These are phyloP conservation scores for Anniella stebbinsi DNA, from an alignment of 2,797 vertebrate species.

Conservation along the genomic window DNA sequence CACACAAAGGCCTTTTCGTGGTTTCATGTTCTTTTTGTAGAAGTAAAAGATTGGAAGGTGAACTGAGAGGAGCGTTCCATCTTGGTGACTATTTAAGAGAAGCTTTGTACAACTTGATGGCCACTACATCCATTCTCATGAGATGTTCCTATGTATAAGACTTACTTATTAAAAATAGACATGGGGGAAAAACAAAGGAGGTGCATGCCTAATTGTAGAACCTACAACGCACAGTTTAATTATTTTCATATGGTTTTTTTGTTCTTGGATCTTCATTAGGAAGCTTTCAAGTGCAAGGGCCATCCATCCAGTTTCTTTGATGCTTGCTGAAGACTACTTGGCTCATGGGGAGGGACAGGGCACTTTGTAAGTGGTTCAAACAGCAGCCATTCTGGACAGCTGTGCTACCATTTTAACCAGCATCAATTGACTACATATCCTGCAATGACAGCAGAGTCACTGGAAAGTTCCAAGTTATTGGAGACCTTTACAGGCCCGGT, in stretches of 20 bases:
- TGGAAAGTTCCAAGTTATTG: background rate
- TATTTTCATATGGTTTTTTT: background rate
- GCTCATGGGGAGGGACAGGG: background rate
- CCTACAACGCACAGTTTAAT: background rate
- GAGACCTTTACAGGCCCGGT: background rate
- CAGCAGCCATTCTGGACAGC: background rate
- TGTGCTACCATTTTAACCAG: background rate
- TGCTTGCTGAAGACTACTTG: background rate
- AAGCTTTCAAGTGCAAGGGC: background rate
- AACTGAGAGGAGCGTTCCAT: background rate
- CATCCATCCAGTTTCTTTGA: constrained; percentile 1
- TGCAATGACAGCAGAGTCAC: background rate
- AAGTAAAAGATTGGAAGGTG: background rate
- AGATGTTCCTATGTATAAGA: too few species aligned
- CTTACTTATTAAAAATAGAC: background rate
- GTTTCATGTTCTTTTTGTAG: background rate
- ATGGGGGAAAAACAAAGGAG: background rate
- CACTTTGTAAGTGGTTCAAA: background rate
- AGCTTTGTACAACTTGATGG: background rate
- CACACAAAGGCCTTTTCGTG: background rate
- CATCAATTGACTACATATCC: background rate
- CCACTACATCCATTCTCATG: background rate
- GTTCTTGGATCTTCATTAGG: constrained; percentile 17
- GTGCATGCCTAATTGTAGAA: background rate
- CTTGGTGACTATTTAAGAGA: background rate